Evolutionary conservation across 2,113 vertebrate genomes (phyloP).

Genomic region (Anolis sagrei): DNA sequence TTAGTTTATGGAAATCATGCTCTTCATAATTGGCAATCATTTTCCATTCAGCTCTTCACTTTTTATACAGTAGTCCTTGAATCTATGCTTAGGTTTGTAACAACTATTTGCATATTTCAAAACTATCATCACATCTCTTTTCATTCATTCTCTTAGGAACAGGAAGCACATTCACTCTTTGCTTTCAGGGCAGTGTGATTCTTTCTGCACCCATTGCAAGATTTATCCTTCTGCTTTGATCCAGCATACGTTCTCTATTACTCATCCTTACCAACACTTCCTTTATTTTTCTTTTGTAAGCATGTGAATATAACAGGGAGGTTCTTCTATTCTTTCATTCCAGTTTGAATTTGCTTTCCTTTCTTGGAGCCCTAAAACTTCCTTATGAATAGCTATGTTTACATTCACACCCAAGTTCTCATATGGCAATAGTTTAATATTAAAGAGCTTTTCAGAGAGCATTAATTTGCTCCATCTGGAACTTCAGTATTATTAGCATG

Average conservation of each 20-base stretch:
- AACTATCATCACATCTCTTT: background rate
- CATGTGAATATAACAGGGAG: background rate
- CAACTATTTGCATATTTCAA: background rate
- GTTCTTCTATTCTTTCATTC: background rate
- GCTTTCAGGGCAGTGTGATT: background rate
- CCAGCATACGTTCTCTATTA: background rate
- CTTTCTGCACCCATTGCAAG: background rate
- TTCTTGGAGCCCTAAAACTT: background rate
- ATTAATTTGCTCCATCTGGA: no score
- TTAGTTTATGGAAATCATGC: background rate
- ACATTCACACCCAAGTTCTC: background rate
- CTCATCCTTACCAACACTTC: background rate
- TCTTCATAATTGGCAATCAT: background rate
- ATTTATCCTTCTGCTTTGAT: background rate
- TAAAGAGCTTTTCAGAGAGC: no score
- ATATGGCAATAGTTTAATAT: no score
- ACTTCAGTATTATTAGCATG: no score
- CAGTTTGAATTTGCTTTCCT: background rate
- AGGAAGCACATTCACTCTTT: background rate
- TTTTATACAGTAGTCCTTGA: background rate
- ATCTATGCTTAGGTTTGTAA: background rate
- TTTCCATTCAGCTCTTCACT: background rate
- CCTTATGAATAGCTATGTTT: background rate
- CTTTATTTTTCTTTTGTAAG: background rate
- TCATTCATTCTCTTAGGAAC: background rate